Evolutionary conservation across 2,797 vertebrate genomes (phyloP).

Genomic region (Borostomias antarcticus): DNA sequence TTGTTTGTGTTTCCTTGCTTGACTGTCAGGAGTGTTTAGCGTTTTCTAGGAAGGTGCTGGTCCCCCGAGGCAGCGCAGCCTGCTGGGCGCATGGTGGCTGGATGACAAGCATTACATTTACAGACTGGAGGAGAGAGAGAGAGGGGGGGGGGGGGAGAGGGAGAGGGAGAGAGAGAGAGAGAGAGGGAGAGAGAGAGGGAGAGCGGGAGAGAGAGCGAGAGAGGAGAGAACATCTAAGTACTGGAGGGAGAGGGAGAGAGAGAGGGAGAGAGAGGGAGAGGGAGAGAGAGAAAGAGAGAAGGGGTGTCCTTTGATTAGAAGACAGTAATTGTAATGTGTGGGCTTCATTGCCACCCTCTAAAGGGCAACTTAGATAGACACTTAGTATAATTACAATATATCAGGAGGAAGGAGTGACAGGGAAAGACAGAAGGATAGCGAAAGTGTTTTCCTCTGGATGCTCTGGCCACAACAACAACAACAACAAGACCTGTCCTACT

Average conservation of each 20-base stretch:
- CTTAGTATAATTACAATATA: background rate
- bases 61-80: no score
- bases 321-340: conserved; percentile 56
- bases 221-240: background rate
- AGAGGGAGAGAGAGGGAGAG: background rate
- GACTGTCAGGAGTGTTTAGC: background rate
- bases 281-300: background rate
- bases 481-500: background rate
- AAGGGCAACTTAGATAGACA: conserved; percentile 41
- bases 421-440: background rate
- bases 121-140: background rate
- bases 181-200: background rate
- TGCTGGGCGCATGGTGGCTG: background rate
- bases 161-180: background rate
- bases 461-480: background rate
- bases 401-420: no score
- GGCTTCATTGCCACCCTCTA: conserved; percentile 20
- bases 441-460: no score
- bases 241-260: background rate
- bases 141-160: background rate
- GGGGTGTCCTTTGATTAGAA: conserved; percentile 34
- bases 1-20: no score
- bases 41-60: background rate
- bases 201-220: background rate
- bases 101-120: background rate